Conservation (phyloP, 1,140 invertebrate genomes). For the Calliphora vicina region DNA sequence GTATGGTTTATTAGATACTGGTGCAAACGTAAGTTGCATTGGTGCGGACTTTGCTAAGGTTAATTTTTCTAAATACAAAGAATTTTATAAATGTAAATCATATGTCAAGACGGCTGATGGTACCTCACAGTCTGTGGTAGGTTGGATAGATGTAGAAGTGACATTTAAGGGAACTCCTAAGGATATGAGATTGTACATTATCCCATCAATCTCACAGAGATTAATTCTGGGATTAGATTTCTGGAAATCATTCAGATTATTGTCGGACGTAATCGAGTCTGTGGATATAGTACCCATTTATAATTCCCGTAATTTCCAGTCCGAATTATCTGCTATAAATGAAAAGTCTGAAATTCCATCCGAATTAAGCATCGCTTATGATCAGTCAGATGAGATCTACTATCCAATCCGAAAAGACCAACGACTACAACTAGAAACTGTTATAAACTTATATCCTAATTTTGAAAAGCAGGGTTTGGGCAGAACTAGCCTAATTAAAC, state of each 20-base stretch:
- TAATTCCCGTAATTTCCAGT: too few species aligned
- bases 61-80: not conserved
- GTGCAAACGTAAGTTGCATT: too few species aligned
- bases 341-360: constrained; percentile 18
- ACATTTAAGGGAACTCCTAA: not conserved
- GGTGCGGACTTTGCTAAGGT: not conserved
- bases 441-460: not conserved
- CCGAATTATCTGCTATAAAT: too few species aligned
- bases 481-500: not conserved
- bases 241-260: constrained; percentile 7
- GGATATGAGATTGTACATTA: not conserved
- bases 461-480: constrained; percentile 16
- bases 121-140: not conserved
- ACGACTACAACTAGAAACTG: not conserved
- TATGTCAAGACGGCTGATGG: constrained; percentile 29
- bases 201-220: constrained; percentile 11
- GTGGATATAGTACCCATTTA: not conserved
- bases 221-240: constrained; percentile 20
- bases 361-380: constrained; percentile 6
- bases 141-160: not conserved
- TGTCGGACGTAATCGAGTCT: not conserved
- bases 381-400: not conserved
- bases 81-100: constrained; percentile 1
- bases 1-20: too few species aligned
- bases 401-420: too few species aligned